These are phyloP conservation scores for Grammomys dolichurus DNA, from an alignment of 2,113 vertebrate species.

Conservation along the genomic window DNA sequence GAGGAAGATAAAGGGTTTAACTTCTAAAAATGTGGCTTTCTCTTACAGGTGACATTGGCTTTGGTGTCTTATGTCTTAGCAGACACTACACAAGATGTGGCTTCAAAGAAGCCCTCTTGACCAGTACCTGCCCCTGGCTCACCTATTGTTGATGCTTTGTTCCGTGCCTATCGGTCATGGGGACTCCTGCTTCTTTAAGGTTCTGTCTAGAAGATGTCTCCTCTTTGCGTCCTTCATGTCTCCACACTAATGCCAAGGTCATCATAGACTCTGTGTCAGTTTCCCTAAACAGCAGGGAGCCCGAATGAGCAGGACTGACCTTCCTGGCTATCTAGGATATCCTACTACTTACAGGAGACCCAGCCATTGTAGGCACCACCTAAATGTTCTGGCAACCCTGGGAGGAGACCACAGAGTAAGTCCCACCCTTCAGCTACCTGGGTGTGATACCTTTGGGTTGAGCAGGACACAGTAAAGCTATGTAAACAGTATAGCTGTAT, in stretches of 20 bases:
- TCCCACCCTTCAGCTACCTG: neutral
- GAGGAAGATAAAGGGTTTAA: too few relatives aligned
- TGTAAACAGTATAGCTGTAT: neutral
- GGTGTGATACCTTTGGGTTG: neutral
- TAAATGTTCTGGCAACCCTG: rapidly evolving
- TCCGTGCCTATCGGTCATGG: neutral
- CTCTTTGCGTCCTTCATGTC: neutral
- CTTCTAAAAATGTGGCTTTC: neutral
- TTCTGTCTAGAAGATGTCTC: neutral
- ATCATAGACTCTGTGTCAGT: too few relatives aligned
- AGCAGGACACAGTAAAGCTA: neutral
- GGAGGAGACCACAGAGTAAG: neutral
- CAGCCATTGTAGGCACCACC: rapidly evolving
- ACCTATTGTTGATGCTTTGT: neutral
- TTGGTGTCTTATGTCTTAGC: neutral
- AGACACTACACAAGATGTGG: neutral
- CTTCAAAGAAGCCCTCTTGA: neutral
- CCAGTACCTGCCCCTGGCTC: too few relatives aligned
- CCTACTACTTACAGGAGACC: neutral
- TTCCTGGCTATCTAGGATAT: neutral
- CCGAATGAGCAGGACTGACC: neutral
- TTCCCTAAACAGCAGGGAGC: neutral
- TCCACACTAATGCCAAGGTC: neutral
- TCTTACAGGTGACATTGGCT: neutral
- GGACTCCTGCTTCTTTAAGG: neutral